phyloP scores from a whole-genome alignment of 2,797 vertebrate genomes.

The Cetoscarus ocellatus region DNA sequence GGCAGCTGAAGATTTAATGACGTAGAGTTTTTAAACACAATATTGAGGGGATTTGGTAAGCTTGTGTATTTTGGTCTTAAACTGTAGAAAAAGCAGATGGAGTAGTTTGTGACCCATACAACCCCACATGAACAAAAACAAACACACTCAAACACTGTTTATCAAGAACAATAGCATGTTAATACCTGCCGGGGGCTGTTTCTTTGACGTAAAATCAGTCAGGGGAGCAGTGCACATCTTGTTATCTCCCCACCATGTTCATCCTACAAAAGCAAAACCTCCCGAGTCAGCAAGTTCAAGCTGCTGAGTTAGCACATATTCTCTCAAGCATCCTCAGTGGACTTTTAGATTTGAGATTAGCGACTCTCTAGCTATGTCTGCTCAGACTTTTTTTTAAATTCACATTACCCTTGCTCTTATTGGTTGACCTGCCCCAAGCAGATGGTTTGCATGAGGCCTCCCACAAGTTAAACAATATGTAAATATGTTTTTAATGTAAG shows the following conservation, averaged over 20 bases:
- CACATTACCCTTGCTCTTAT: conserved; percentile 8
- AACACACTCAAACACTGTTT: conserved; percentile 5
- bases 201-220: conserved; percentile 50
- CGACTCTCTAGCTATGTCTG: conserved; percentile 26
- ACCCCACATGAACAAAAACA: neutral
- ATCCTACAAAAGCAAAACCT: conserved; percentile 40
- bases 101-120: neutral
- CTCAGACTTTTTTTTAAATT: conserved; percentile 5
- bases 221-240: conserved; percentile 36
- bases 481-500: neutral
- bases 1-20: neutral
- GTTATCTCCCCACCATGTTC: conserved; percentile 48
- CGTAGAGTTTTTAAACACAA: neutral
- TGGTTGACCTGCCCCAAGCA: conserved; percentile 2
- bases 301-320: conserved; percentile 46
- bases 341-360: conserved; percentile 54
- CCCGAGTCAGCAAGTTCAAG: conserved; percentile 48
- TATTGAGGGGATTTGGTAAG: conserved; percentile 3
- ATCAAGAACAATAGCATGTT: conserved; percentile 29
- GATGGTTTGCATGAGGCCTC: neutral
- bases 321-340: conserved; percentile 36
- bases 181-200: conserved; percentile 30
- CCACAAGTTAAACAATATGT: neutral
- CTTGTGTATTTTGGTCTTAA: neutral
- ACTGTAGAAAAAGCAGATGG: neutral